A percentile compares a stretch with the other conserved stretches of the same genome.
Evolutionary conservation across 1,140 invertebrate genomes (phyloP).

Genomic region (Drosophila pandora): DNA sequence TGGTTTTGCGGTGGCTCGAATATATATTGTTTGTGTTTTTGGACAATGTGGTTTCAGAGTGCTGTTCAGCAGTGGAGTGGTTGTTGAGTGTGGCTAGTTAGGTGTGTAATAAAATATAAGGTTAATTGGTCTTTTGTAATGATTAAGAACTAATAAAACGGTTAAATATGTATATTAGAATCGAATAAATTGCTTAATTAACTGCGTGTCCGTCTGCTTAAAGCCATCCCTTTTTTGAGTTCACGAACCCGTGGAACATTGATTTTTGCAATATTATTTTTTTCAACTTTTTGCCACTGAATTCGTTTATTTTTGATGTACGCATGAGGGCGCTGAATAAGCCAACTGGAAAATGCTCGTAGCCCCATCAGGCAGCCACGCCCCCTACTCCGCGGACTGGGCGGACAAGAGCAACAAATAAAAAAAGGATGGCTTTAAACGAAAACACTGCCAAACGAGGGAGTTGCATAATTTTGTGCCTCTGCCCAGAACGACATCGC

Average conservation of each 20-base stretch:
- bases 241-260: conserved; percentile 1
- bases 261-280: conserved; percentile 31
- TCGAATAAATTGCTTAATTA: neutral
- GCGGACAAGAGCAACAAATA: conserved; percentile 43
- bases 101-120: conserved; percentile 14
- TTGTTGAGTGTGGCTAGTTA: conserved; percentile 33
- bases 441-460: conserved; percentile 31
- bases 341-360: conserved; percentile 68
- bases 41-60: conserved; percentile 33
- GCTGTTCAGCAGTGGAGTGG: conserved; percentile 28
- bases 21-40: conserved; percentile 44
- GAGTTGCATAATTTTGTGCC: conserved; percentile 35
- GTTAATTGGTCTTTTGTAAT: neutral
- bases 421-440: conserved; percentile 67
- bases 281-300: conserved; percentile 12
- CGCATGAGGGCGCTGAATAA: conserved; percentile 69
- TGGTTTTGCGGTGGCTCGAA: conserved; percentile 30
- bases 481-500: conserved; percentile 6
- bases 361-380: conserved; percentile 28
- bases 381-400: neutral
- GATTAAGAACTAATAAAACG: neutral
- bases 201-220: neutral
- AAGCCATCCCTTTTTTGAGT: neutral
- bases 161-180: neutral
- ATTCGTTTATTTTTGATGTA: conserved; percentile 59